Percentiles rank a stretch among this genome's conserved stretches.
phyloP scores from a whole-genome alignment of 2,797 vertebrate species.

The Bradypodion pumilum region DNA sequence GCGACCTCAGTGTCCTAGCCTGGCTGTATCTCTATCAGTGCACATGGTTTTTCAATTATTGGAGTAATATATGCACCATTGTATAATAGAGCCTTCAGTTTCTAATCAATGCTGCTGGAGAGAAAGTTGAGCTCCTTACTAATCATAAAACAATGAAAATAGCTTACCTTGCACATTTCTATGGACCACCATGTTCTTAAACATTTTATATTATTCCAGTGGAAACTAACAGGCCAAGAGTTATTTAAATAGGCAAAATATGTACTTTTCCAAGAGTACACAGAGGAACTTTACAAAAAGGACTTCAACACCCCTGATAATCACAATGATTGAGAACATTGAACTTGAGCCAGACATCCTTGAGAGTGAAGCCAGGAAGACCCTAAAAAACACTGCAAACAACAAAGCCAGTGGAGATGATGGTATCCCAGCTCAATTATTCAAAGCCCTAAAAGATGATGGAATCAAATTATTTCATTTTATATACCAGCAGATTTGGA shows the following conservation, averaged over 20 bases:
- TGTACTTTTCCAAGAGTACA: too few species aligned
- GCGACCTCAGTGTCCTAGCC: background rate
- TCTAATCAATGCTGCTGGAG: fast-evolving
- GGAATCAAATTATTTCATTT: too few species aligned
- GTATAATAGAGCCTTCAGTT: background rate
- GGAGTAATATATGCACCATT: background rate
- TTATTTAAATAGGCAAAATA: background rate
- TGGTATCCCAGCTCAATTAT: too few species aligned
- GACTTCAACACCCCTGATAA: too few species aligned
- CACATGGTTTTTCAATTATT: background rate
- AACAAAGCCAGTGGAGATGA: too few species aligned
- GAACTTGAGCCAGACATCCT: too few species aligned
- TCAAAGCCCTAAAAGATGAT: too few species aligned
- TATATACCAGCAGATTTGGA: too few species aligned
- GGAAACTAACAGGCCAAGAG: background rate
- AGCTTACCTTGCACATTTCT: background rate
- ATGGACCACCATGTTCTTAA: background rate
- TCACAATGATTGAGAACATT: too few species aligned
- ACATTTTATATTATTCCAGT: background rate
- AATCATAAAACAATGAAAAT: background rate
- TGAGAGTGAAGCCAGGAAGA: too few species aligned
- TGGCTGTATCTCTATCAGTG: background rate
- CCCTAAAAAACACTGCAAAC: too few species aligned
- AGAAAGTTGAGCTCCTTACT: background rate
- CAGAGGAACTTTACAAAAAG: too few species aligned